Base-by-base conservation (phyloP, 2,888 invertebrate genomes). In the Exocentrus adspersus region DNA sequence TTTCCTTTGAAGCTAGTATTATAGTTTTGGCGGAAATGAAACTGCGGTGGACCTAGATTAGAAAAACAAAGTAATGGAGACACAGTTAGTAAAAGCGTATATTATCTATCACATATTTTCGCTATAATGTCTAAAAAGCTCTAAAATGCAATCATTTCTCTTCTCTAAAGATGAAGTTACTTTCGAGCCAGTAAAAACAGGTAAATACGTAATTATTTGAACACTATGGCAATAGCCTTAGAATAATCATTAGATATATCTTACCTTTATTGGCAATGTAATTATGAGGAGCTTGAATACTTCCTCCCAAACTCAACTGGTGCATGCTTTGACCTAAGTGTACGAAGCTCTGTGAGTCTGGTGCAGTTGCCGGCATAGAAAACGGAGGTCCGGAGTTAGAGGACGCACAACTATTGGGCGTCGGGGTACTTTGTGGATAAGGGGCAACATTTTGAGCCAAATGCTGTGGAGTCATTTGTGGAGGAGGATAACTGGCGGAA, bases 381-480 rank as follows among this genome's bases (percentile, higher is more conserved):
- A 64, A 69, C 14, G 64, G 61, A 6, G 65, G 67, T 2, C 61
- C 67, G 2, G 75, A 69, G 12, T 65, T 53, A 5, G 78, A 69
- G 1, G 78, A 72, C 19, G 67, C 60, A 56, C 76, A 75, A 46
- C 77, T 76, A 64, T 72, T 80, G 1, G 81, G 80, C 6, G 81
- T 80, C 1, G 76, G 65, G 4, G 78, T 70, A 56, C 69, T 24
- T 41, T 60, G 73, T 3, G 71, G 69, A 50, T 74, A 73, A 2
- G 64, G 43, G 1, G 71, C 61, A 6, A 72, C 45, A n/a, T 32
- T 59, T 50, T 68, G 74, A 4, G 60, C 24, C 21, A 51, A 16
- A 10, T 42, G 53, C 42, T 59, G 64, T 2, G 60, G 24, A 9
- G 28, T 30, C 41, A 60, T 48, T 28, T 61, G 65, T 12, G 56